Evolutionary conservation across 2,888 invertebrate species (phyloP).

Genomic region (Mesochorus sp.): DNA sequence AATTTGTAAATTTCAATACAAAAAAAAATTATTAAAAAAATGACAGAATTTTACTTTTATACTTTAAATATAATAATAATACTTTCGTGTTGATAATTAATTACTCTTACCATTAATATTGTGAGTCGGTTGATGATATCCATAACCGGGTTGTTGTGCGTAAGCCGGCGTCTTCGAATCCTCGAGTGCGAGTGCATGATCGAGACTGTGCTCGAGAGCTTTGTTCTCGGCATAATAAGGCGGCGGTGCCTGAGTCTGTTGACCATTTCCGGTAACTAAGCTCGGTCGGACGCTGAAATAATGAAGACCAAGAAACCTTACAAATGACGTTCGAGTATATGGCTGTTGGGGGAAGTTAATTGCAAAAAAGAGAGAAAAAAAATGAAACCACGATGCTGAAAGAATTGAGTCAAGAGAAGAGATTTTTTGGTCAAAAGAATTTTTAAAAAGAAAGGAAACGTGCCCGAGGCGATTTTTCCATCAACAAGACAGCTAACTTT

Average conservation of each 20-base stretch:
- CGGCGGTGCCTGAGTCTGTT: slow-evolving; percentile 93
- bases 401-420: too few species aligned
- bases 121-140: slow-evolving; percentile 90
- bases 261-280: slow-evolving; percentile 87
- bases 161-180: slow-evolving; percentile 94
- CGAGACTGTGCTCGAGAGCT: slow-evolving; percentile 94
- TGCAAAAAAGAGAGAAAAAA: slow-evolving; percentile 8
- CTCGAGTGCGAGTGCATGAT: slow-evolving; percentile 91
- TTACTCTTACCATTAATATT: slow-evolving; percentile 89
- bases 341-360: too few species aligned
- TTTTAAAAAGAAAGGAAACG: too few species aligned
- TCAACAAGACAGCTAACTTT: too few species aligned
- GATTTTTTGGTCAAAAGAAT: too few species aligned
- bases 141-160: slow-evolving; percentile 93
- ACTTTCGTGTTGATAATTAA: neutral
- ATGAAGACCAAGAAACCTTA: slow-evolving; percentile 44
- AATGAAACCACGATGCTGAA: neutral
- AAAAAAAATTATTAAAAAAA: slow-evolving; percentile 46
- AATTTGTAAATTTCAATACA: too few species aligned
- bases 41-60: slow-evolving; percentile 61
- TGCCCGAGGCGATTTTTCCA: too few species aligned
- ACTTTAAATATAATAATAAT: neutral
- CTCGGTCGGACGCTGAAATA: slow-evolving; percentile 87
- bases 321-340: too few species aligned
- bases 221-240: slow-evolving; percentile 97